Conservation (phyloP, 1,140 invertebrate species). For the Ips nitidus region DNA sequence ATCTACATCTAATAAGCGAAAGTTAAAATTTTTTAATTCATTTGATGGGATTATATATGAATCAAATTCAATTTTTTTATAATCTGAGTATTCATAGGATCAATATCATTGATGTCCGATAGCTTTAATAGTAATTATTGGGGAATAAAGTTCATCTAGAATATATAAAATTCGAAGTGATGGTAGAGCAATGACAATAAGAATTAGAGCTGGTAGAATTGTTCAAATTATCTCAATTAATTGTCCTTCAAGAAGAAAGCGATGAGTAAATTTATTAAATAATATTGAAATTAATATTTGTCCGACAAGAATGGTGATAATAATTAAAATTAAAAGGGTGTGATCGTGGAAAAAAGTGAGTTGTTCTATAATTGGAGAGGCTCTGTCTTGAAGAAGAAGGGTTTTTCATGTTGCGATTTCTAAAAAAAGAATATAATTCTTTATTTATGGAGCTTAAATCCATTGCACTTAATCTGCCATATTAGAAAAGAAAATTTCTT, state of each 20-base stretch:
- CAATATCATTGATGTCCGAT: conserved; percentile 41
- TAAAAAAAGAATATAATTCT: conserved; percentile 39
- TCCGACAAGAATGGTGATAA: too few relatives aligned
- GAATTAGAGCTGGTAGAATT: conserved; percentile 60
- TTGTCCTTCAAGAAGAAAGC: conserved; percentile 56
- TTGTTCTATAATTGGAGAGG: conserved; percentile 61
- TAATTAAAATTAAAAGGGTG: conserved; percentile 59
- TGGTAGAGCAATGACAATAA: conserved; percentile 65
- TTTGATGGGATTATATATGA: conserved; percentile 61
- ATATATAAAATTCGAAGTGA: conserved; percentile 63
- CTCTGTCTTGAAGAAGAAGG: neutral
- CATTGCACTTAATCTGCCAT: conserved; percentile 59
- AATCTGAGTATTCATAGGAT: conserved; percentile 39
- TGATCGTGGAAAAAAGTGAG: conserved; percentile 63
- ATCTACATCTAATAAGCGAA: conserved; percentile 66
- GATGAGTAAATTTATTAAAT: conserved; percentile 51
- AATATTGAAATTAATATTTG: too few relatives aligned
- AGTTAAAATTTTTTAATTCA: conserved; percentile 44
- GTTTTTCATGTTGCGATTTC: too few relatives aligned
- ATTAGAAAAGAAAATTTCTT: conserved; percentile 44
- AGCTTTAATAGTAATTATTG: conserved; percentile 59
- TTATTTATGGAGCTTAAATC: conserved; percentile 62
- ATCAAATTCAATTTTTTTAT: conserved; percentile 60
- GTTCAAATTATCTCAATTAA: conserved; percentile 67
- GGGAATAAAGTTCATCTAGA: conserved; percentile 60